A percentile compares a stretch with the other conserved stretches of the same genome.
These are phyloP conservation scores for Oscheius sp. DNA, from an alignment of 2,888 invertebrate genomes.

Conservation along the genomic window DNA sequence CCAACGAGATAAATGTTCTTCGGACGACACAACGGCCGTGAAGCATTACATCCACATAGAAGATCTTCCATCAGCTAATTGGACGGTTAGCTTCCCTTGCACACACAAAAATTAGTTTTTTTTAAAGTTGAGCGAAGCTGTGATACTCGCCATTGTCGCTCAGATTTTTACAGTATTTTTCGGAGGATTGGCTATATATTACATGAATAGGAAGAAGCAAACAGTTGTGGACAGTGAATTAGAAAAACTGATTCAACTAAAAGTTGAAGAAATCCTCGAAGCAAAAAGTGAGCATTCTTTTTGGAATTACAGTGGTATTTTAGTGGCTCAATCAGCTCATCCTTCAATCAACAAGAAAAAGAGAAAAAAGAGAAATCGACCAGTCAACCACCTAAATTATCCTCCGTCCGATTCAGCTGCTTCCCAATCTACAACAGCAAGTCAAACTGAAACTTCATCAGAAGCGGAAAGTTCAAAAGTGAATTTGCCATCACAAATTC, in stretches of 20 bases:
- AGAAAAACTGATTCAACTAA: slow-evolving; percentile 4
- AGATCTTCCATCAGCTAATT: background rate
- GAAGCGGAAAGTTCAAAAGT: slow-evolving; percentile 26
- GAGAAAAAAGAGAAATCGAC: slow-evolving; percentile 16
- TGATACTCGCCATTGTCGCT: background rate
- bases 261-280: background rate
- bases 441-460: slow-evolving; percentile 25
- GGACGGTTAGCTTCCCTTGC: slow-evolving; percentile 17
- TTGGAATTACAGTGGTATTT: background rate
- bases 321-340: background rate
- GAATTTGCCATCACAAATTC: background rate
- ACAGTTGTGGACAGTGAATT: background rate
- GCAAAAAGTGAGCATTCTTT: background rate
- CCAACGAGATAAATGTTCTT: background rate
- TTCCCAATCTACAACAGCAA: slow-evolving; percentile 20
- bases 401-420: slow-evolving; percentile 24
- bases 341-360: slow-evolving; percentile 12
- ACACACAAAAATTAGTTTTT: background rate
- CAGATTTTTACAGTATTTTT: slow-evolving; percentile 6
- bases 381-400: background rate
- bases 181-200: background rate
- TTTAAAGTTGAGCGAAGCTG: slow-evolving; percentile 9
- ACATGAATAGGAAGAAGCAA: background rate
- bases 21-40: slow-evolving; percentile 15
- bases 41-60: slow-evolving; percentile 2